These are phyloP conservation scores for Crypturellus tataupa DNA, from an alignment of 2,797 vertebrate species.

Conservation along the genomic window DNA sequence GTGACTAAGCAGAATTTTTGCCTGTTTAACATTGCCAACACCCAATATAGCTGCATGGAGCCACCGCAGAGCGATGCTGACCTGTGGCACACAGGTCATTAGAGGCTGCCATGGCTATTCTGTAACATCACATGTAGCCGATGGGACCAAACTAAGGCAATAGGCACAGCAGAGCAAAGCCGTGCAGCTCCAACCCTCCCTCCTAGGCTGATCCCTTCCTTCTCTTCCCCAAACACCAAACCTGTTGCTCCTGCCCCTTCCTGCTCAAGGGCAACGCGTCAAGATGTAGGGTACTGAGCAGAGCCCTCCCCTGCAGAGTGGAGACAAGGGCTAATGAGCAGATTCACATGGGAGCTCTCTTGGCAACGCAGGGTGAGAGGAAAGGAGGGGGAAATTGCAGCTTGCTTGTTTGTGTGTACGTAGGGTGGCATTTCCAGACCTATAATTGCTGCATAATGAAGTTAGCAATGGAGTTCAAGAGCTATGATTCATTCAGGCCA, in stretches of 20 bases:
- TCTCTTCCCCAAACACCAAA: neutral
- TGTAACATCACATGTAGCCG: accelerated
- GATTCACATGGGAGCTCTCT: neutral
- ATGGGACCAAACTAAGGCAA: neutral
- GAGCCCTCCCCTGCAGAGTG: neutral
- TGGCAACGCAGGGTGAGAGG: neutral
- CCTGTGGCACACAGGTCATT: accelerated
- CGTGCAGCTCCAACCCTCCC: neutral
- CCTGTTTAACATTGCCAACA: neutral
- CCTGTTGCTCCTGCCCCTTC: neutral
- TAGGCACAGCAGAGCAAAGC: accelerated
- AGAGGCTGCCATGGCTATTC: neutral
- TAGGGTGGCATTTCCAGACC: slow-evolving; percentile 57
- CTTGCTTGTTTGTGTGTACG: slow-evolving; percentile 62
- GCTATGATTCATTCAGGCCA: slow-evolving; percentile 71
- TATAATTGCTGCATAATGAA: slow-evolving; percentile 72
- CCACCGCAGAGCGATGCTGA: neutral
- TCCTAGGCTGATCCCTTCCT: neutral
- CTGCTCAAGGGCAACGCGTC: neutral
- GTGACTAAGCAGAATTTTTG: neutral
- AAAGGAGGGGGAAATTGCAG: slow-evolving; percentile 25
- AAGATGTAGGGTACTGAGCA: accelerated
- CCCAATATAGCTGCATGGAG: neutral
- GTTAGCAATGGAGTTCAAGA: slow-evolving; percentile 65
- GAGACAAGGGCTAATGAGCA: neutral